These are phyloP conservation scores for Thymelicus sylvestris DNA, from an alignment of 2,888 invertebrate species.

Conservation along the genomic window DNA sequence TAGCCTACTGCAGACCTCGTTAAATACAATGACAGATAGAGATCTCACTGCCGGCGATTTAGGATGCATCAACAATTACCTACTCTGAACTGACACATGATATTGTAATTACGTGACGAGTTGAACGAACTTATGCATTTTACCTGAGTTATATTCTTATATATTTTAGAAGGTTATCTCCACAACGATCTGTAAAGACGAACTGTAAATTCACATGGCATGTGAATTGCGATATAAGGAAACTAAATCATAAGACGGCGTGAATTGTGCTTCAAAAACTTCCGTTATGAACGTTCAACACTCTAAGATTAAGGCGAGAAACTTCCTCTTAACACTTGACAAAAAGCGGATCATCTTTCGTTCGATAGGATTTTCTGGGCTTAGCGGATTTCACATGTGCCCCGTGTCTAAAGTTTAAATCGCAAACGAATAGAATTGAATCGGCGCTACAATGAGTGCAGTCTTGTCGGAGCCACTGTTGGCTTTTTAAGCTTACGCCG, in stretches of 20 bases:
- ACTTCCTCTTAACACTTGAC: slow-evolving; percentile 57
- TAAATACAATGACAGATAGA: slow-evolving; percentile 80
- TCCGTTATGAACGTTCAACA: slow-evolving; percentile 57
- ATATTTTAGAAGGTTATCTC: slow-evolving; percentile 50
- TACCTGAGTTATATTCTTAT: slow-evolving; percentile 46
- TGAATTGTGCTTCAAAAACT: slow-evolving; percentile 50
- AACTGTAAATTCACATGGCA: slow-evolving; percentile 28
- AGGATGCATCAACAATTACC: slow-evolving; percentile 72
- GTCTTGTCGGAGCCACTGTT: slow-evolving; percentile 16
- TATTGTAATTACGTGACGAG: slow-evolving; percentile 60
- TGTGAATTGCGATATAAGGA: slow-evolving; percentile 33
- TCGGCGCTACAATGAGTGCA: slow-evolving; percentile 39
- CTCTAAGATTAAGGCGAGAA: slow-evolving; percentile 57
- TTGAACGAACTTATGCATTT: slow-evolving; percentile 59
- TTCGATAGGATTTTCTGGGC: slow-evolving; percentile 66
- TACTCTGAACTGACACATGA: slow-evolving; percentile 59
- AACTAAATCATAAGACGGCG: slow-evolving; percentile 52
- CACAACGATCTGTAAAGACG: slow-evolving; percentile 47
- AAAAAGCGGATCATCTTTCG: slow-evolving; percentile 63
- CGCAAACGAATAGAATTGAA: slow-evolving; percentile 47
- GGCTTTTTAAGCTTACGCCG: slow-evolving; percentile 34
- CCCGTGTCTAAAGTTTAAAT: slow-evolving; percentile 51
- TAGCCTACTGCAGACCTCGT: slow-evolving; percentile 67
- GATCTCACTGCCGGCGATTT: slow-evolving; percentile 70
- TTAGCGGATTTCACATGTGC: slow-evolving; percentile 72